Conservation (phyloP, 1,140 invertebrate species). For the Nephila pilipes region DNA sequence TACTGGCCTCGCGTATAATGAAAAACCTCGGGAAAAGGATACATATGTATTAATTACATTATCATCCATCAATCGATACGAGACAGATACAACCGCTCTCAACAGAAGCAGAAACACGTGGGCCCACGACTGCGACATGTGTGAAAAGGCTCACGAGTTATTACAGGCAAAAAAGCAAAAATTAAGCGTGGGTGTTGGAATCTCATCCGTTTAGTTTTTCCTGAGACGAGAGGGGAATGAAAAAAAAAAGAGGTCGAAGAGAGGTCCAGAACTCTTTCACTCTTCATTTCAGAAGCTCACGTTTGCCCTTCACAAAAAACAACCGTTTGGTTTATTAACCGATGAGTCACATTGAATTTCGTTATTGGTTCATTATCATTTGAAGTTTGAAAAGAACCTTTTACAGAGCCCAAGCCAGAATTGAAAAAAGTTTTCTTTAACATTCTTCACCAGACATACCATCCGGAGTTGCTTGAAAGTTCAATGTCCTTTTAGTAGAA, state of each 20-base stretch:
- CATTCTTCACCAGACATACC: too few species aligned
- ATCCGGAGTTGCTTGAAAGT: too few species aligned
- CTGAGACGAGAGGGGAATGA: neutral
- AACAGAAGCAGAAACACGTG: neutral
- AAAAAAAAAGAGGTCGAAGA: neutral
- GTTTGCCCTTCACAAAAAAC: too few species aligned
- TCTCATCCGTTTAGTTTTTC: neutral
- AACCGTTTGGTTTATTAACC: too few species aligned
- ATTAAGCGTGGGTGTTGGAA: neutral
- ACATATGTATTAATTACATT: neutral
- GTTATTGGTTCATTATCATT: too few species aligned
- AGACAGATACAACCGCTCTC: neutral
- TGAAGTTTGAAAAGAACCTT: too few species aligned
- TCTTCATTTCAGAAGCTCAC: neutral
- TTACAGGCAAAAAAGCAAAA: neutral
- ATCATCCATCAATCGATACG: neutral
- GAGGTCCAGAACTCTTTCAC: neutral
- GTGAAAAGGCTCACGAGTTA: neutral
- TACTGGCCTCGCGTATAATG: too few species aligned
- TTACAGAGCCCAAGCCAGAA: too few species aligned
- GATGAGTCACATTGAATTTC: too few species aligned
- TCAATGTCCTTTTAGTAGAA: too few species aligned
- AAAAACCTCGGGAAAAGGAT: neutral
- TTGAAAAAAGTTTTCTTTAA: too few species aligned
- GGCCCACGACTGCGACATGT: neutral